Percentiles rank a stretch among this genome's conserved stretches.
Conservation (phyloP, 2,113 vertebrate genomes). For the Varanus komodoensis region DNA sequence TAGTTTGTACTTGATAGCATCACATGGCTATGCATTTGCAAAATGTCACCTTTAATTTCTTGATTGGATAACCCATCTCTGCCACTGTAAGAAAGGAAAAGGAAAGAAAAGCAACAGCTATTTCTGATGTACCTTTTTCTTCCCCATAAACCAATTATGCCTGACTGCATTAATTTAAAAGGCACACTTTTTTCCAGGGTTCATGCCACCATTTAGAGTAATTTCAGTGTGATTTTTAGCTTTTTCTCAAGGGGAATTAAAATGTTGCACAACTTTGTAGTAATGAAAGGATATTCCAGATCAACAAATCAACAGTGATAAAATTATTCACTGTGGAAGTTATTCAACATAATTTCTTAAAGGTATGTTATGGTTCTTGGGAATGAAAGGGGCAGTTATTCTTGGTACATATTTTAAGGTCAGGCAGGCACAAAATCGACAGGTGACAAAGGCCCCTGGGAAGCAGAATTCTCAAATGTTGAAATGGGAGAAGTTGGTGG, state of each 20-base stretch:
- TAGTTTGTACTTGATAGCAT: conserved; percentile 53
- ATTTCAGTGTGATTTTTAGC: conserved; percentile 50
- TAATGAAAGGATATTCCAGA: conserved; percentile 20
- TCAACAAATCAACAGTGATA: not conserved
- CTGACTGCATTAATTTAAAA: conserved; percentile 62
- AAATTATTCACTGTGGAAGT: not conserved
- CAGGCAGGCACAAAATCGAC: too few relatives aligned
- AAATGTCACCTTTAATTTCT: conserved; percentile 76
- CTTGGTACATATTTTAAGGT: too few relatives aligned
- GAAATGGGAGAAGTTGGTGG: too few relatives aligned
- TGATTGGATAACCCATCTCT: conserved; percentile 70
- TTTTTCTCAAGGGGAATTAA: conserved; percentile 31
- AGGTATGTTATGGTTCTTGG: not conserved
- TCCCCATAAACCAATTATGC: conserved; percentile 64
- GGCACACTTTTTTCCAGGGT: conserved; percentile 62
- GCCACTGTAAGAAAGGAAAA: conserved; percentile 52
- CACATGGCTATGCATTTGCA: conserved; percentile 59
- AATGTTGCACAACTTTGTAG: conserved; percentile 11
- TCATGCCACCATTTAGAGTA: conserved; percentile 65
- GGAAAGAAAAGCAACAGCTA: conserved; percentile 59
- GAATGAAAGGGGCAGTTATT: too few relatives aligned
- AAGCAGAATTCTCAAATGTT: too few relatives aligned
- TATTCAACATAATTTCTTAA: not conserved
- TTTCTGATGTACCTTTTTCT: conserved; percentile 62
- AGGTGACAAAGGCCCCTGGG: too few relatives aligned